These are phyloP conservation scores for Prolemur simus DNA, from an alignment of 2,113 vertebrate species.

Conservation along the genomic window DNA sequence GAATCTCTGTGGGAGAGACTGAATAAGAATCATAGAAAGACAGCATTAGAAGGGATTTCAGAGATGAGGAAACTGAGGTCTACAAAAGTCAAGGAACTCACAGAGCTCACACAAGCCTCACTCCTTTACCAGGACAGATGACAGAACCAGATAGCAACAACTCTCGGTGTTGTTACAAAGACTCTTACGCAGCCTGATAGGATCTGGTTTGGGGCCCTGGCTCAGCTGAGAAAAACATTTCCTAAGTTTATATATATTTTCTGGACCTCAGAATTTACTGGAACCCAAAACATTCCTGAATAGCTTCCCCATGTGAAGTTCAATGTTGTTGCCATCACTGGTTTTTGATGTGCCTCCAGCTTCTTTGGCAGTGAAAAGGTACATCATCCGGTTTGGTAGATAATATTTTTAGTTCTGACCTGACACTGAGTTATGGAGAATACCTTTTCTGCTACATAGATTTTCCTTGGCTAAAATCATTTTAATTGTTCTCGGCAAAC, in stretches of 20 bases:
- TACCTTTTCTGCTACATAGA: neutral
- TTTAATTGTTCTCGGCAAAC: conserved; percentile 39
- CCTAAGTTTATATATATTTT: neutral
- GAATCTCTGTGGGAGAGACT: neutral
- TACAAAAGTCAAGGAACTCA: neutral
- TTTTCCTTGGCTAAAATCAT: neutral
- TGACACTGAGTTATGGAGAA: neutral
- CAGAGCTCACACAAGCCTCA: neutral
- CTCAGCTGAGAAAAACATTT: neutral
- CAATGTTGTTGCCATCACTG: neutral
- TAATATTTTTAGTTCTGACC: neutral
- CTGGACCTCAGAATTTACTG: neutral
- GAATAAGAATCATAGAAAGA: neutral
- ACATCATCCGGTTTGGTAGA: neutral
- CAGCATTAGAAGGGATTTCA: neutral
- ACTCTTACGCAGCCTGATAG: neutral
- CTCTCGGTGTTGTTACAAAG: neutral
- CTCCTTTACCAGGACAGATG: neutral
- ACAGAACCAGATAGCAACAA: neutral
- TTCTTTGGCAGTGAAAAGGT: conserved; percentile 1
- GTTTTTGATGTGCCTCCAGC: conserved; percentile 17
- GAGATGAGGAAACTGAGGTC: neutral
- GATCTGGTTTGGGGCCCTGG: neutral
- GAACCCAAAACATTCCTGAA: conserved; percentile 30
- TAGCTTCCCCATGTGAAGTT: neutral